A percentile compares a stretch with the other conserved stretches of the same genome.
Conservation (phyloP, 2,113 vertebrate species). For the Campylorhamphus procurvoides region DNA sequence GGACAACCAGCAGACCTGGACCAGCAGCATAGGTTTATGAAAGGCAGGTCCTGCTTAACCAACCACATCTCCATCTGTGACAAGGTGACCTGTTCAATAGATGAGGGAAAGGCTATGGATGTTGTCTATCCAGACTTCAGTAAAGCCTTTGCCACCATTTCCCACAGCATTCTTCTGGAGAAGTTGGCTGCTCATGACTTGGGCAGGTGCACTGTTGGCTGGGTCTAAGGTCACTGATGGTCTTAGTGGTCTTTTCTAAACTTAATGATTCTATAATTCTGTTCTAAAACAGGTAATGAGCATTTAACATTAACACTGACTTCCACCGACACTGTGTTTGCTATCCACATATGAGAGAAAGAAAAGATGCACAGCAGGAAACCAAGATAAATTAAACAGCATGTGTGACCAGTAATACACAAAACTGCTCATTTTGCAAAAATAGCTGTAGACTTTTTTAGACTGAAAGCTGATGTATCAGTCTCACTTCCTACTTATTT, state of each 20-base stretch:
- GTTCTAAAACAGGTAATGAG: background rate
- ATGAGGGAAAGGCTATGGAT: background rate
- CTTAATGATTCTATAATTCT: background rate
- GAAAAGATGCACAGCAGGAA: background rate
- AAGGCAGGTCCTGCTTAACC: background rate
- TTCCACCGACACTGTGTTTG: background rate
- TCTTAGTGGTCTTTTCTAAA: background rate
- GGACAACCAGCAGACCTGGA: background rate
- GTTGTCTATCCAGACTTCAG: background rate
- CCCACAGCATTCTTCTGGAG: background rate
- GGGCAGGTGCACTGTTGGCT: background rate
- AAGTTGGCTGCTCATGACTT: background rate
- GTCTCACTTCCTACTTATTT: background rate
- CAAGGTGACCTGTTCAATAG: background rate
- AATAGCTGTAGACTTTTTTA: background rate
- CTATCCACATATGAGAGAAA: background rate
- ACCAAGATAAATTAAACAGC: conserved; percentile 2
- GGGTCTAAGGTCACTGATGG: background rate
- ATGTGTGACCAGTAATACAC: background rate
- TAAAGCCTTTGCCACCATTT: background rate
- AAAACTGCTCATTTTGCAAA: background rate
- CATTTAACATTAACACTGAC: background rate
- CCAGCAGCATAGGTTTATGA: background rate
- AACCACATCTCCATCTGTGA: background rate
- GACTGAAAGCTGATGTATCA: background rate